These are phyloP conservation scores for Sebastes iracundus DNA, from an alignment of 2,797 vertebrate genomes.

Conservation along the genomic window DNA sequence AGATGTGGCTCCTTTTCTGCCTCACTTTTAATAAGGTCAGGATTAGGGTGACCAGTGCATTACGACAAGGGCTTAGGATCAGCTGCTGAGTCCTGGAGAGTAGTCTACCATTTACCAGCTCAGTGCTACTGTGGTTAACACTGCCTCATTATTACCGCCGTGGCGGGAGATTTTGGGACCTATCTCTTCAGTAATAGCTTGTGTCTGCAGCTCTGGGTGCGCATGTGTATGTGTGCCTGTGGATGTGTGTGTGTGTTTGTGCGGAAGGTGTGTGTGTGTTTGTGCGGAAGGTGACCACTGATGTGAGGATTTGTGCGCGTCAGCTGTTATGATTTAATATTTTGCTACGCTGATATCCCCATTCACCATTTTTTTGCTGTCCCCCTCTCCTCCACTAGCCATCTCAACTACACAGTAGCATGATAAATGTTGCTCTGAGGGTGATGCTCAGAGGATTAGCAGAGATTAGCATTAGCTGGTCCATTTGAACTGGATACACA, in stretches of 20 bases:
- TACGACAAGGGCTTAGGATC: constrained; percentile 58
- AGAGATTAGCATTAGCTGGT: constrained; percentile 78
- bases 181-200: constrained; percentile 38
- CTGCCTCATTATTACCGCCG: constrained; percentile 47
- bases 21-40: constrained; percentile 70
- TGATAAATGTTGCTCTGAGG: constrained; percentile 62
- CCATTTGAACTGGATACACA: constrained; percentile 74
- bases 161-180: constrained; percentile 37
- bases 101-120: constrained; percentile 55
- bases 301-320: constrained; percentile 38
- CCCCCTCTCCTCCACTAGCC: constrained; percentile 23
- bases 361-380: constrained; percentile 40
- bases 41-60: constrained; percentile 61
- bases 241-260: not conserved
- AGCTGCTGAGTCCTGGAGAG: constrained; percentile 51
- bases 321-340: constrained; percentile 53
- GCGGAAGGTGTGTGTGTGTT: not conserved
- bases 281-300: constrained; percentile 39
- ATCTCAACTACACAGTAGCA: constrained; percentile 45
- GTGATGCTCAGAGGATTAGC: constrained; percentile 72
- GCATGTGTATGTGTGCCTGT: not conserved
- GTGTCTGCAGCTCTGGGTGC: constrained; percentile 11
- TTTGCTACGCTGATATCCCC: constrained; percentile 38
- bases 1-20: constrained; percentile 47
- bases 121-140: constrained; percentile 60